A percentile compares a stretch with the other conserved stretches of the same genome.
Evolutionary conservation across 2,888 invertebrate genomes (phyloP).

Genomic region (Andrena dorsata): DNA sequence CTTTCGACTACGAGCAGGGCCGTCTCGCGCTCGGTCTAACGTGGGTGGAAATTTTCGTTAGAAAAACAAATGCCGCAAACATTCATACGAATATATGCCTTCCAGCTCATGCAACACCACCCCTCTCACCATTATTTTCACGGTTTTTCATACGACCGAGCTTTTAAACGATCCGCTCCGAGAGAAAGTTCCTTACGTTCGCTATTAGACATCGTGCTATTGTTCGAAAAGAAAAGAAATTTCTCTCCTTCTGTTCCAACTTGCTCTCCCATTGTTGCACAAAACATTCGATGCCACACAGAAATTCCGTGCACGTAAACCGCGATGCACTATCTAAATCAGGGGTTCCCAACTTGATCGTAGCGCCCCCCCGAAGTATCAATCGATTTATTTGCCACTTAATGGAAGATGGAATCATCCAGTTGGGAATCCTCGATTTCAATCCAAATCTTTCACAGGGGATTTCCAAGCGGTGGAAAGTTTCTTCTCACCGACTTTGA

Average conservation of each 20-base stretch:
- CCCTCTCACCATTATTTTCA: conserved; percentile 6
- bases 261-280: neutral
- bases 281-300: neutral
- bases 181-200: neutral
- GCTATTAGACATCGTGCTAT: neutral
- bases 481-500: neutral
- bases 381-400: neutral
- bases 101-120: neutral
- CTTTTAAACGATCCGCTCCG: neutral
- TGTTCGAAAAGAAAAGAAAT: conserved; percentile 20
- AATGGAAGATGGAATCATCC: neutral
- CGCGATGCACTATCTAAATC: conserved; percentile 4
- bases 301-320: neutral
- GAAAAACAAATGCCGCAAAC: conserved; percentile 50
- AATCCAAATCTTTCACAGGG: neutral
- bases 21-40: conserved; percentile 67
- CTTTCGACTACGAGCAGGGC: conserved; percentile 70
- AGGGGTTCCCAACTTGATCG: conserved; percentile 5
- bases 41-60: conserved; percentile 64
- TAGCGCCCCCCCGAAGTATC: neutral
- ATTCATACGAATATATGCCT: conserved; percentile 26
- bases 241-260: neutral
- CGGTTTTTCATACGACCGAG: neutral
- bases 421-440: neutral
- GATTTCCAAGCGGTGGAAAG: neutral